These are phyloP conservation scores for Antechinus stuartii DNA, from an alignment of 2,113 vertebrate species.

Conservation along the genomic window DNA sequence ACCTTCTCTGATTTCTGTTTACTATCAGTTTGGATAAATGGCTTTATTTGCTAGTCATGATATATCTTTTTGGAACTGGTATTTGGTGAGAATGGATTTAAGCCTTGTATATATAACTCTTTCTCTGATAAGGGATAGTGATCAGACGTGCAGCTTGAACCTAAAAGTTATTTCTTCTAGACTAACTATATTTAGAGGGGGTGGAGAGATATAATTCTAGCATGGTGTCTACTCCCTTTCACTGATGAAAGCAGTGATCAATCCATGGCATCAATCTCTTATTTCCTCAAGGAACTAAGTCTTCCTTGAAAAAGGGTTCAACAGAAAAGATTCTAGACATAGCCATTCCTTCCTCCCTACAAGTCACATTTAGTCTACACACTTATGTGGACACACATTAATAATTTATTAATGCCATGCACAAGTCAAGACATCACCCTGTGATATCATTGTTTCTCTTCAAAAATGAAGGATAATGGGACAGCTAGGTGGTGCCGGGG, in stretches of 20 bases:
- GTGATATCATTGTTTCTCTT: not conserved
- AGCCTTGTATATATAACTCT: not conserved
- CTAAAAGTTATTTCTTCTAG: not conserved
- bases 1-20: not conserved
- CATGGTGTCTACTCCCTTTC: not conserved
- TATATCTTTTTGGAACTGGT: not conserved
- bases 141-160: not conserved
- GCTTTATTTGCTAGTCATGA: not conserved
- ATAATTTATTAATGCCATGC: not conserved
- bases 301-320: not conserved
- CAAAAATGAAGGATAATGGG: not conserved
- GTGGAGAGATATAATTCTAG: not conserved
- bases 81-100: not conserved
- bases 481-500: no score
- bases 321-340: not conserved
- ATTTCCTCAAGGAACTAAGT: not conserved
- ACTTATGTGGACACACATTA: not conserved
- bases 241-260: not conserved
- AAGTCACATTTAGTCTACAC: not conserved
- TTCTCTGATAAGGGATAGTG: not conserved
- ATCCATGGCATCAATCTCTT: not conserved
- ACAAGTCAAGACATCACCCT: no score
- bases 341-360: not conserved
- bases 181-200: not conserved
- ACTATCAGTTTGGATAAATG: not conserved